Percentiles rank a stretch among this genome's conserved stretches.
Evolutionary conservation across 1,140 invertebrate genomes (phyloP).

Genomic region (Drosophila pseudoobscura): DNA sequence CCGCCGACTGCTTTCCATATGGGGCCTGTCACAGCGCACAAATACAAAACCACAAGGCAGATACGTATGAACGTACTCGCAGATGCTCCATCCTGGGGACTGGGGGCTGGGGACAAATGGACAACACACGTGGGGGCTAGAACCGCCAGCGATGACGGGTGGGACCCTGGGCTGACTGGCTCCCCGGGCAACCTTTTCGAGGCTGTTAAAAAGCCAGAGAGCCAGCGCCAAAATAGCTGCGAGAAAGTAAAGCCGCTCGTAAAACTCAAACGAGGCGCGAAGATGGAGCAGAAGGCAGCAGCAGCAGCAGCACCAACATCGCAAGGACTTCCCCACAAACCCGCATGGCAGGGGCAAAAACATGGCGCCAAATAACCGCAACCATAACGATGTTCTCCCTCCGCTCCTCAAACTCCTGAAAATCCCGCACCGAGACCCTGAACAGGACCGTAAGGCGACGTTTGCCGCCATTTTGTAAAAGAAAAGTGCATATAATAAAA

Average conservation of each 20-base stretch:
- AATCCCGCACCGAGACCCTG: constrained; percentile 22
- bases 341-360: constrained; percentile 45
- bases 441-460: constrained; percentile 60
- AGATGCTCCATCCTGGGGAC: background rate
- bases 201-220: constrained; percentile 73
- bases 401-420: constrained; percentile 3
- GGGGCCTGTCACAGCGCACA: constrained; percentile 59
- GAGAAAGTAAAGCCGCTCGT: constrained; percentile 80
- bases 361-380: constrained; percentile 81
- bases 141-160: constrained; percentile 14
- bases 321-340: background rate
- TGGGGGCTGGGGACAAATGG: constrained; percentile 47
- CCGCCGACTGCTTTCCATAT: constrained; percentile 57
- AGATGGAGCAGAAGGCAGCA: constrained; percentile 14
- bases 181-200: constrained; percentile 29
- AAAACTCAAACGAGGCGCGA: constrained; percentile 77
- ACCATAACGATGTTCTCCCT: constrained; percentile 60
- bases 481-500: constrained; percentile 82
- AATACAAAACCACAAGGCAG: constrained; percentile 7
- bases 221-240: constrained; percentile 70
- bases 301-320: background rate
- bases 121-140: constrained; percentile 69
- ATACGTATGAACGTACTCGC: background rate
- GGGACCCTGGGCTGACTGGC: background rate
- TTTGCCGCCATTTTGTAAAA: constrained; percentile 81